Percentiles rank a stretch among this genome's conserved stretches.
phyloP scores from a whole-genome alignment of 2,797 vertebrate genomes.

The Enteromius afrohamiltoni region DNA sequence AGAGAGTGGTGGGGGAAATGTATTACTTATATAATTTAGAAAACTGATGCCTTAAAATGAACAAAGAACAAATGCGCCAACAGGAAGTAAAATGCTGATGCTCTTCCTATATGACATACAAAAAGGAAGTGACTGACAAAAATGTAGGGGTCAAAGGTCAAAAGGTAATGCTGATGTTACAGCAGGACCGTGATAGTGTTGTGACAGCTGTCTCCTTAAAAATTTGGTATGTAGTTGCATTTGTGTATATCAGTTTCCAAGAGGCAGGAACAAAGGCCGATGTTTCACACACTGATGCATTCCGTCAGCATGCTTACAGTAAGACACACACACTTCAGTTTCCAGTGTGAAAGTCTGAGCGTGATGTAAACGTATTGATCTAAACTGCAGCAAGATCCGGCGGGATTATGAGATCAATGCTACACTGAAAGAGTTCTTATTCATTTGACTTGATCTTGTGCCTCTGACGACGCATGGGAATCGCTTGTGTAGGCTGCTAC shows the following conservation, averaged over 20 bases:
- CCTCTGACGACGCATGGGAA: conserved; percentile 18
- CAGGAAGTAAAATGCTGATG: conserved; percentile 39
- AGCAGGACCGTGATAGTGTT: conserved; percentile 20
- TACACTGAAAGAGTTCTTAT: conserved; percentile 50
- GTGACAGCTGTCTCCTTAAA: conserved; percentile 13
- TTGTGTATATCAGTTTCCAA: background rate
- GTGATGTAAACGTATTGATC: conserved; percentile 49
- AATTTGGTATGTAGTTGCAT: background rate
- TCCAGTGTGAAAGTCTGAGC: conserved; percentile 17
- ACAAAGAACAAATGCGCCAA: conserved; percentile 33
- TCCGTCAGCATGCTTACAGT: conserved; percentile 27
- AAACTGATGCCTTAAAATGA: conserved; percentile 19
- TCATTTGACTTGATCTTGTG: conserved; percentile 46
- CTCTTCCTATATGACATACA: conserved; percentile 39
- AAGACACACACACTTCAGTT: conserved; percentile 34
- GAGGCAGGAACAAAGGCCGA: background rate
- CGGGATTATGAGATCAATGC: conserved; percentile 50
- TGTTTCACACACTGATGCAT: conserved; percentile 7
- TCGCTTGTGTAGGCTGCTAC: background rate
- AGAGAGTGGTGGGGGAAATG: conserved; percentile 25
- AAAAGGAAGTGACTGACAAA: conserved; percentile 46
- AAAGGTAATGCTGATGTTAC: conserved; percentile 34
- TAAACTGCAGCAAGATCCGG: conserved; percentile 43
- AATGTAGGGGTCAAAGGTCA: conserved; percentile 36
- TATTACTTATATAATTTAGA: conserved; percentile 32